Conservation (phyloP, 2,113 vertebrate species). For the Muscicapa adusta region DNA sequence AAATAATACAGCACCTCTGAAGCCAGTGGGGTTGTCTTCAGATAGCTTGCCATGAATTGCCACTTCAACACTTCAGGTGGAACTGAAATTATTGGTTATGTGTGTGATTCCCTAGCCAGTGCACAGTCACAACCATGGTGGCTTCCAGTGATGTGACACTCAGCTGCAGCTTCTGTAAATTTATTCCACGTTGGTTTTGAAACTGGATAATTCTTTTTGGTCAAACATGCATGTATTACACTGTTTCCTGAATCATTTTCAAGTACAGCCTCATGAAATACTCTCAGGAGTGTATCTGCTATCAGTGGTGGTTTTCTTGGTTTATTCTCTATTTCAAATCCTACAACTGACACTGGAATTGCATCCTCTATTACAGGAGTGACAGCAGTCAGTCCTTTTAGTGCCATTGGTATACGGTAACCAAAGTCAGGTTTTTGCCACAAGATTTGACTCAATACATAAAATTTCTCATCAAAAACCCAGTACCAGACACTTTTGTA, state of each 20-base stretch:
- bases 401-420: neutral
- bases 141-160: neutral
- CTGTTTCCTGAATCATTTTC: neutral
- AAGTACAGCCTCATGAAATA: neutral
- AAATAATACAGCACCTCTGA: neutral
- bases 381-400: neutral
- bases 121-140: neutral
- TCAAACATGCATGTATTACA: neutral
- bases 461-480: neutral
- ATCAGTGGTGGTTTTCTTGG: neutral
- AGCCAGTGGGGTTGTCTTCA: neutral
- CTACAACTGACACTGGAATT: neutral
- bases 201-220: neutral
- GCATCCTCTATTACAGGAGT: neutral
- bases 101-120: neutral
- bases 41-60: neutral
- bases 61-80: neutral
- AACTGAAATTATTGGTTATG: neutral
- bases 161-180: neutral
- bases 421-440: neutral
- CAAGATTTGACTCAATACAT: neutral
- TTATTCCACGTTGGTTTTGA: neutral
- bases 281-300: slow-evolving; percentile 1
- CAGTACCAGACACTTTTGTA: neutral
- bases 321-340: neutral